Base-by-base conservation (phyloP, 2,797 vertebrate genomes). In the Sebastes ruberrimus region DNA sequence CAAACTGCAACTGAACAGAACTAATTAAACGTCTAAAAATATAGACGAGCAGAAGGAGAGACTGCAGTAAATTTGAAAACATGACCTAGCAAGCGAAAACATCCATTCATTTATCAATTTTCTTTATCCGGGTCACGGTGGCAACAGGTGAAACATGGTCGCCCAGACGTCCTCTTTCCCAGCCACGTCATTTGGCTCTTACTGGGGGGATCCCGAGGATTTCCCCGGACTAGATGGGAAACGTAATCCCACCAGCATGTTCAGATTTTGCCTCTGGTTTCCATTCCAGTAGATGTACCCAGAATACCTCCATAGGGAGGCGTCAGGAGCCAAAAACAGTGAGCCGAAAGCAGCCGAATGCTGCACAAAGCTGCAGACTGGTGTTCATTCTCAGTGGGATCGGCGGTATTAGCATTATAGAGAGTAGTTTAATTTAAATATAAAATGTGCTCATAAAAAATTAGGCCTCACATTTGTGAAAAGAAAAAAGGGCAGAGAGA, bases 11-110 rank as follows among this genome's bases (percentile, higher is more conserved):
- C 68, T 7, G 32, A 85, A 74, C n/a, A 22, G 6, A 25, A 28
- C 16, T 57, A 73, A 89, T 85, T 78, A 63, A 71, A 70, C 52
- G 67, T 53, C 52, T 64, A 55, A 69, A 79, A 55, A 80, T 61
- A 80, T 2, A 66, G 70, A 56, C 6, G 14, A 69, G 42, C 4
- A 25, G 59, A 61, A 23, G 10, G 52, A 57, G 38, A 68, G 64
- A 38, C 27, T 62, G 33, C 6, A 53, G 30, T 9, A n/a, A 4
- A 56, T n/a, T 70, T 14, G 30, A 71, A 57, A 76, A 46, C 49
- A 32, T 28, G 22, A 64, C 68, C 30, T 25, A 67, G 13, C 20
- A 60, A 80, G 16, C 1, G 14, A 69, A 71, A 56, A 28, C 22
- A 65, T 65, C 4, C 42, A 5, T 7, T 27, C 1, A 30, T 27